Conservation (phyloP, 2,888 invertebrate species). For the Hirtodrosophila histrioides region DNA sequence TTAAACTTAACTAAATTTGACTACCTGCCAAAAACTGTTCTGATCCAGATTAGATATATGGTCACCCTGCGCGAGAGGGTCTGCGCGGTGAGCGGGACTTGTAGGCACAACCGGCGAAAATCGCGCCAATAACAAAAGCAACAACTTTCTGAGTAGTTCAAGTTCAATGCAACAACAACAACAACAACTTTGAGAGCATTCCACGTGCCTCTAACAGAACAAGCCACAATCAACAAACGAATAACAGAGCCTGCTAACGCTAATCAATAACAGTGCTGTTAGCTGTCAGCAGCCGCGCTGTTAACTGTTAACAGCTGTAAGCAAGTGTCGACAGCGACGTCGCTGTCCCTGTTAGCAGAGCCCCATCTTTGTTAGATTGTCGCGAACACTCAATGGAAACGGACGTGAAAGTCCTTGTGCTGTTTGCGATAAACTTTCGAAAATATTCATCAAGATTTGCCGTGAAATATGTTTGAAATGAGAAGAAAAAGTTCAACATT, state of each 20-base stretch:
- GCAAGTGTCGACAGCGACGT: not conserved
- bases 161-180: constrained; percentile 66
- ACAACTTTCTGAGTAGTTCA: constrained; percentile 57
- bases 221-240: constrained; percentile 25
- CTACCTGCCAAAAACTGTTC: no score
- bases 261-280: constrained; percentile 34
- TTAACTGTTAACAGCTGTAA: not conserved
- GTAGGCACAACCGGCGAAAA: constrained; percentile 46
- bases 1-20: no score
- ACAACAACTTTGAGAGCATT: not conserved
- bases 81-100: constrained; percentile 28
- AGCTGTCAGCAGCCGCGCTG: constrained; percentile 7
- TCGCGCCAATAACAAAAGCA: constrained; percentile 35
- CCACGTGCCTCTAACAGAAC: constrained; percentile 16
- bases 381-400: constrained; percentile 32
- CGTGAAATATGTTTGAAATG: not conserved
- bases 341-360: not conserved
- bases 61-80: constrained; percentile 14
- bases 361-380: constrained; percentile 14
- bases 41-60: no score
- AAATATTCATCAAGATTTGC: not conserved
- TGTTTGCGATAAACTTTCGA: not conserved
- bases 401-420: constrained; percentile 24
- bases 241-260: constrained; percentile 17
- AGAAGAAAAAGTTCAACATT: not conserved